These are phyloP conservation scores for Mycteria americana DNA, from an alignment of 2,797 vertebrate species.

Conservation along the genomic window DNA sequence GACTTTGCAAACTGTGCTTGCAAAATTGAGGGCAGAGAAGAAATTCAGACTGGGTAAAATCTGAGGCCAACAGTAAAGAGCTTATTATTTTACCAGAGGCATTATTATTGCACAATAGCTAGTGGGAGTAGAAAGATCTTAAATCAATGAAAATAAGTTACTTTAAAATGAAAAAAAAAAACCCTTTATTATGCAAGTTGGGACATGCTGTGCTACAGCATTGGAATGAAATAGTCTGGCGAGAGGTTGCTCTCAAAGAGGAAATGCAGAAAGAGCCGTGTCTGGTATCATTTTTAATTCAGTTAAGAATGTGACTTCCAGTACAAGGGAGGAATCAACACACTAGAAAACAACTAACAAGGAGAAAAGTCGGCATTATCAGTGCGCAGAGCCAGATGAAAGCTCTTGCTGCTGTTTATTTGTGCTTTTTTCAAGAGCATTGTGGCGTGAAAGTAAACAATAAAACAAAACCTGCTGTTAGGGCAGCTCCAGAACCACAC, in stretches of 20 bases:
- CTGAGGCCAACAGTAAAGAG: neutral
- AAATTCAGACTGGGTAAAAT: neutral
- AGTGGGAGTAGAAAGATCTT: slow-evolving; percentile 20
- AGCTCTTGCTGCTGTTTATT: neutral
- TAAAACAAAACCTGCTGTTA: slow-evolving; percentile 38
- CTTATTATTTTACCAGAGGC: slow-evolving; percentile 34
- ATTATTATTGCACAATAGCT: neutral
- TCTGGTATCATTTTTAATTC: slow-evolving; percentile 57
- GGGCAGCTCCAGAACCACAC: neutral
- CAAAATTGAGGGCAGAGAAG: slow-evolving; percentile 9
- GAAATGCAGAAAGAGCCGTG: slow-evolving; percentile 40
- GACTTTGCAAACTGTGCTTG: neutral
- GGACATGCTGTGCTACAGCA: slow-evolving; percentile 32
- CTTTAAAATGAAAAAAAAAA: slow-evolving; percentile 17
- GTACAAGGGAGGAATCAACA: neutral
- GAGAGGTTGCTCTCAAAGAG: slow-evolving; percentile 22
- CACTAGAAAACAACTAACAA: neutral
- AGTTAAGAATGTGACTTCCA: slow-evolving; percentile 41
- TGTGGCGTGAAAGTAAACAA: neutral
- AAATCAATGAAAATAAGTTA: slow-evolving; percentile 47
- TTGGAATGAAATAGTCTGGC: slow-evolving; percentile 29
- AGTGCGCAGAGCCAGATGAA: fast-evolving
- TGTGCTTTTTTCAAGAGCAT: neutral
- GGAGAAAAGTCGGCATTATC: neutral
- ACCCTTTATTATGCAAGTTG: slow-evolving; percentile 41